phyloP scores from a whole-genome alignment of 1,140 invertebrate species.

The Tachypleus tridentatus region DNA sequence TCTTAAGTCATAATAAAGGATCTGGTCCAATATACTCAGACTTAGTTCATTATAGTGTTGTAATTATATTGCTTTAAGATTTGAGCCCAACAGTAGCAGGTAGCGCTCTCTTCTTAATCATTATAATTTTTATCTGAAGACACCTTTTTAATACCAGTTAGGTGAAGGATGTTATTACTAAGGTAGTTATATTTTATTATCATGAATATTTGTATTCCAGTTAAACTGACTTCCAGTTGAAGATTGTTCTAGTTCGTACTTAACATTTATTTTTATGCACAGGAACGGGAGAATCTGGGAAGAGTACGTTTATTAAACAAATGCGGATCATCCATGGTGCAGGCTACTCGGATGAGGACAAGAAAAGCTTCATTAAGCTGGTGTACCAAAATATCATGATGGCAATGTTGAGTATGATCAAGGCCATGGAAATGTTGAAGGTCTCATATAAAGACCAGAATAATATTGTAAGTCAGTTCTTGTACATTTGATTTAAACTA shows the following conservation, averaged over 20 bases:
- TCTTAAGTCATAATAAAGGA: too few relatives aligned
- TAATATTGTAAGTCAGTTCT: constrained; percentile 34
- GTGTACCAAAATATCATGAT: constrained; percentile 50
- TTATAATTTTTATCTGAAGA: too few relatives aligned
- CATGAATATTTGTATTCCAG: not conserved
- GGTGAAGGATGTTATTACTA: too few relatives aligned
- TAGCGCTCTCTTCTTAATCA: too few relatives aligned
- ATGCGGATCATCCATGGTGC: constrained; percentile 48
- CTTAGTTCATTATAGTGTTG: too few relatives aligned
- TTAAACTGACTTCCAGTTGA: too few relatives aligned
- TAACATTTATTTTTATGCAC: constrained; percentile 28
- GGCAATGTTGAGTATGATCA: constrained; percentile 45
- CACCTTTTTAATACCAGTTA: too few relatives aligned
- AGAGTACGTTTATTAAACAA: constrained; percentile 49
- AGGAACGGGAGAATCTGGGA: constrained; percentile 43
- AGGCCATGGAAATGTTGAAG: constrained; percentile 45
- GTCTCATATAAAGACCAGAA: constrained; percentile 38
- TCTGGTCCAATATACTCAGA: too few relatives aligned
- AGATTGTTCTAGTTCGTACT: constrained; percentile 28
- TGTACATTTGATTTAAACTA: too few relatives aligned
- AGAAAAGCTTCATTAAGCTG: constrained; percentile 39
- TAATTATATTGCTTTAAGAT: too few relatives aligned
- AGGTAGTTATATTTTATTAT: not conserved
- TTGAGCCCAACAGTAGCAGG: too few relatives aligned
- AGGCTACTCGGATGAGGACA: constrained; percentile 45